Base-by-base conservation (phyloP, 2,113 vertebrate species). In the Galbula dea region DNA sequence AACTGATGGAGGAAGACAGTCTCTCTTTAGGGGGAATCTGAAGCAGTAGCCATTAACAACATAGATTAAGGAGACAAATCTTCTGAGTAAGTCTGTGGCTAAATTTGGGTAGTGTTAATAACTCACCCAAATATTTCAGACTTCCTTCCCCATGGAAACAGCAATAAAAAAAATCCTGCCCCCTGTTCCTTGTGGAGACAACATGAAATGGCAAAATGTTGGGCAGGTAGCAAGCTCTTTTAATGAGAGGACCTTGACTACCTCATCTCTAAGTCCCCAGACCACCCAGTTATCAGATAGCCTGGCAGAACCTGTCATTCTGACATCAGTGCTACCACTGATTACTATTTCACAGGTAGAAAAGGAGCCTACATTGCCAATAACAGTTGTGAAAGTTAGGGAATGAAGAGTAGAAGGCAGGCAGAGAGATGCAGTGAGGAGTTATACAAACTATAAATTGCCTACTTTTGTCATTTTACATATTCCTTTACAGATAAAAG, bases 361-460 rank as follows among this genome's bases (percentile, higher is more conserved):
- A 83, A 91, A 86, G 87, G 49, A 91, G 20, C 29, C 36, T 86
- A 75, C 95, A 88, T 93, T 95, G 59, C 48, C 79, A 91, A 72
- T 93, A 92, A 88, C n/a, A 55, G n/a, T 90, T 83, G 83, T 57
- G 67, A 91, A 91, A 54, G 39, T 81, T 81, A 71, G 76, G 69
- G 71, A 84, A 80, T 67, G 61, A 91, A 39, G 39, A 66, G 29
- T 49, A 75, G 62, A 90, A 80, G 34, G 54, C 32, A 92, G 72
- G 58, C n/a, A 71, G 46, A 79, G 34, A 55, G 74, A 93, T 80
- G 46, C 32, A 91, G 27, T 29, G 61, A 86, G 69, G 73, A 88
- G 89, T 87, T 82, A 83, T 27, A 67, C 27, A 86, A 93, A 90
- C 49, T 39, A 51, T 46, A 86, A 86, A 91, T 82, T 85, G 46